These are phyloP conservation scores for Marmota monax DNA, from an alignment of 2,113 vertebrate species.

Conservation along the genomic window DNA sequence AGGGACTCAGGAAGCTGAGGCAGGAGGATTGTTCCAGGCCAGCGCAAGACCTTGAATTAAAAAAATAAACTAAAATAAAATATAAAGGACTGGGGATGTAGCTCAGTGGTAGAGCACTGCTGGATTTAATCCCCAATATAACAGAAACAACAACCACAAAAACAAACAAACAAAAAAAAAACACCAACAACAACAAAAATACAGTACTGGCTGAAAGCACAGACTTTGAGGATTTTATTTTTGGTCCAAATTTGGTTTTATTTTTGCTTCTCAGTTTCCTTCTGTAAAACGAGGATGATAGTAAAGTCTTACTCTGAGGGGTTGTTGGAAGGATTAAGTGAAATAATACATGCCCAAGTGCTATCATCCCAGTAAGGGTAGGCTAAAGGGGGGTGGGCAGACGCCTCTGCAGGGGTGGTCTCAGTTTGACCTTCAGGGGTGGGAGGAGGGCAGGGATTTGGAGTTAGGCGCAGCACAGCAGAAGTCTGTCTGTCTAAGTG, in stretches of 20 bases:
- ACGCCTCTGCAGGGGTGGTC: not conserved
- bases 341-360: not conserved
- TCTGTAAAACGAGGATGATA: not conserved
- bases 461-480: not conserved
- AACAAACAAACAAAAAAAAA: too few relatives aligned
- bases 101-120: too few relatives aligned
- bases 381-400: not conserved
- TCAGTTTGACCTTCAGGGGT: not conserved
- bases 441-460: not conserved
- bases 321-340: conserved; percentile 23
- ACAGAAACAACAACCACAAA: too few relatives aligned
- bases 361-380: not conserved
- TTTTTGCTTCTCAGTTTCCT: not conserved
- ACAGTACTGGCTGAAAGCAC: not conserved
- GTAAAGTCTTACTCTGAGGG: not conserved
- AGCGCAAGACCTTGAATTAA: too few relatives aligned
- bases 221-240: not conserved
- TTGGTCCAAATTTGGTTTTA: not conserved
- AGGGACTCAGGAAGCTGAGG: too few relatives aligned
- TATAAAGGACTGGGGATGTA: too few relatives aligned
- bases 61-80: too few relatives aligned
- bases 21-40: too few relatives aligned
- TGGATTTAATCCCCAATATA: too few relatives aligned
- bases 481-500: not conserved
- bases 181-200: too few relatives aligned